phyloP scores from a whole-genome alignment of 2,113 vertebrate species.

The Sardina pilchardus region DNA sequence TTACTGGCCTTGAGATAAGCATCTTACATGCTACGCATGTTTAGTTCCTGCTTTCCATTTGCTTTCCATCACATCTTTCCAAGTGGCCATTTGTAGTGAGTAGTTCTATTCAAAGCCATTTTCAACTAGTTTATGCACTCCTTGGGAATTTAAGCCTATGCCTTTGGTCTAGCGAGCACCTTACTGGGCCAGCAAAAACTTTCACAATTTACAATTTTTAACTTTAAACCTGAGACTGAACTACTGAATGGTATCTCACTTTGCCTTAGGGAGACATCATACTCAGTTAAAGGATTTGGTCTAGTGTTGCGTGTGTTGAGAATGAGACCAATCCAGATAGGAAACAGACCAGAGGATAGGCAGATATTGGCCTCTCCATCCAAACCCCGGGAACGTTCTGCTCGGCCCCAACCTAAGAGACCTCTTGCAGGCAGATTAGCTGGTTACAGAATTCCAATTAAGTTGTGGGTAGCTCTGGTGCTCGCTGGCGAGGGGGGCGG shows the following conservation, averaged over 20 bases:
- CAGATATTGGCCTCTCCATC: background rate
- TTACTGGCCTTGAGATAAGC: background rate
- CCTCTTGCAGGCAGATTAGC: constrained; percentile 35
- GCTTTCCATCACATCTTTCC: background rate
- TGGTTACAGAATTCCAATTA: constrained; percentile 51
- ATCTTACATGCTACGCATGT: background rate
- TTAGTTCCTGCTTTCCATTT: background rate
- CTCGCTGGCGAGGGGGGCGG: constrained; percentile 41
- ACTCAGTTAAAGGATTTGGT: background rate
- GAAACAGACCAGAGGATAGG: background rate
- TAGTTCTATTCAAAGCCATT: background rate
- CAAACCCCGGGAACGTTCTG: constrained; percentile 45
- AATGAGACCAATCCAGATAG: background rate
- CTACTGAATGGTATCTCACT: background rate
- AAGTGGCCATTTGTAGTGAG: background rate
- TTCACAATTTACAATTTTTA: no score
- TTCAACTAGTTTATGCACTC: background rate
- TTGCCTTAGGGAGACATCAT: background rate
- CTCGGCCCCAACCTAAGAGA: constrained; percentile 33
- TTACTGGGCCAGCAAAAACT: background rate
- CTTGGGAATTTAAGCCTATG: background rate
- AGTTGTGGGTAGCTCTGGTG: constrained; percentile 48
- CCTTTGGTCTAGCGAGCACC: background rate
- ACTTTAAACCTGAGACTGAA: no score
- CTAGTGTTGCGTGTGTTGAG: background rate